phyloP scores from a whole-genome alignment of 1,140 invertebrate genomes.

The Drosophila elegans region DNA sequence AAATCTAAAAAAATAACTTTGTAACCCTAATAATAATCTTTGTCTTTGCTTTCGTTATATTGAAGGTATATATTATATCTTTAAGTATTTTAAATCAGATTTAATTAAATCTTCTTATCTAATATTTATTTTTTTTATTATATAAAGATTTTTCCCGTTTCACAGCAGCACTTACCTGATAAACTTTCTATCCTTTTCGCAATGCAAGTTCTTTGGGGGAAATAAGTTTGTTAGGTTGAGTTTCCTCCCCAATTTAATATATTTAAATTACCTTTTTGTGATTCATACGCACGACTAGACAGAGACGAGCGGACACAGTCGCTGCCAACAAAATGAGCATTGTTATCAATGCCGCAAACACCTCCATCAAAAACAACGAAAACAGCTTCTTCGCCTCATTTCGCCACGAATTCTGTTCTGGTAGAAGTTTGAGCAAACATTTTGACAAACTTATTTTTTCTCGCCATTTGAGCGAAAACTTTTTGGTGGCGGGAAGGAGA shows the following conservation, averaged over 20 bases:
- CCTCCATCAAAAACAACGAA: conserved; percentile 28
- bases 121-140: neutral
- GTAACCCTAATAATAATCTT: neutral
- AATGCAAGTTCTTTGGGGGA: neutral
- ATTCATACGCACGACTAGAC: conserved; percentile 21
- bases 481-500: conserved; percentile 33
- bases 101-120: too few species aligned
- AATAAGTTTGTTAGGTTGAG: neutral
- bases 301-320: conserved; percentile 7
- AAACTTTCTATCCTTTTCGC: neutral
- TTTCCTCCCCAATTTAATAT: conserved; percentile 11
- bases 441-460: conserved; percentile 70
- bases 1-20: neutral
- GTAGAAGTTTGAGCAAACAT: conserved; percentile 67
- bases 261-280: conserved; percentile 43
- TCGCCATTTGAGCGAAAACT: conserved; percentile 34
- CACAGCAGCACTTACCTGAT: too few species aligned
- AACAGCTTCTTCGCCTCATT: conserved; percentile 39
- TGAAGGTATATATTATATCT: neutral
- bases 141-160: neutral
- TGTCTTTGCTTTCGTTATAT: neutral
- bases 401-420: conserved; percentile 11
- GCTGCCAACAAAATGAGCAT: conserved; percentile 16
- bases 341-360: conserved; percentile 41
- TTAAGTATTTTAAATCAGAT: neutral